Conservation (phyloP, 2,113 vertebrate species). For the Zeus faber region DNA sequence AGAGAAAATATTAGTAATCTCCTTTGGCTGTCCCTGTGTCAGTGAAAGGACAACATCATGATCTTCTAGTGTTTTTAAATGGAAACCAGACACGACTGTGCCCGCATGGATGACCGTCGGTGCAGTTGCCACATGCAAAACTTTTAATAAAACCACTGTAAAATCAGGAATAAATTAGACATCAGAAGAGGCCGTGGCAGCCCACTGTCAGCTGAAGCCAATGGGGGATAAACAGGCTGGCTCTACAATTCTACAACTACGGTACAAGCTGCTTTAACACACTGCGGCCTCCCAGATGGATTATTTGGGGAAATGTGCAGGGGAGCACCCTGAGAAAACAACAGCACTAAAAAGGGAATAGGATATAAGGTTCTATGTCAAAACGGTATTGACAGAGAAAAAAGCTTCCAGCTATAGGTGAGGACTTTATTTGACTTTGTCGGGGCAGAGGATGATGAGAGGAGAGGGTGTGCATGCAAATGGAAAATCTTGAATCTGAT, state of each 20-base stretch:
- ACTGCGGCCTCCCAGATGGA: too few relatives aligned
- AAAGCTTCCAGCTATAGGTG: neutral
- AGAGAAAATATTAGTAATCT: too few relatives aligned
- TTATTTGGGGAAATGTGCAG: too few relatives aligned
- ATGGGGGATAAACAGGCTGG: slow-evolving; percentile 58
- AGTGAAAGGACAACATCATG: slow-evolving; percentile 22
- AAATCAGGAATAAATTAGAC: slow-evolving; percentile 62
- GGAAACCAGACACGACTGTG: slow-evolving; percentile 54
- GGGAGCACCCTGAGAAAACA: too few relatives aligned
- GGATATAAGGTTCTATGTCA: neutral
- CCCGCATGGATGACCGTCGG: slow-evolving; percentile 35
- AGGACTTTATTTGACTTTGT: neutral
- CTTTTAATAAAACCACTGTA: slow-evolving; percentile 62
- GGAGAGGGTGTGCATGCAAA: neutral
- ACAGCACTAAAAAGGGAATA: neutral
- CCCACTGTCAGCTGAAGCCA: slow-evolving; percentile 44
- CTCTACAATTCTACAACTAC: slow-evolving; percentile 34
- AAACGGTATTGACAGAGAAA: too few relatives aligned
- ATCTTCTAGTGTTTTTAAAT: slow-evolving; percentile 42
- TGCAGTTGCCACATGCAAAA: slow-evolving; percentile 24
- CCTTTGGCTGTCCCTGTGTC: slow-evolving; percentile 29
- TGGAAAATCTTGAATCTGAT: neutral
- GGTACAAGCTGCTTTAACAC: slow-evolving; percentile 31
- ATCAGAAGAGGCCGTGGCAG: slow-evolving; percentile 41
- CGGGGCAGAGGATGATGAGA: neutral